Evolutionary conservation across 2,888 invertebrate genomes (phyloP).

Genomic region (Amphipyra berbera): DNA sequence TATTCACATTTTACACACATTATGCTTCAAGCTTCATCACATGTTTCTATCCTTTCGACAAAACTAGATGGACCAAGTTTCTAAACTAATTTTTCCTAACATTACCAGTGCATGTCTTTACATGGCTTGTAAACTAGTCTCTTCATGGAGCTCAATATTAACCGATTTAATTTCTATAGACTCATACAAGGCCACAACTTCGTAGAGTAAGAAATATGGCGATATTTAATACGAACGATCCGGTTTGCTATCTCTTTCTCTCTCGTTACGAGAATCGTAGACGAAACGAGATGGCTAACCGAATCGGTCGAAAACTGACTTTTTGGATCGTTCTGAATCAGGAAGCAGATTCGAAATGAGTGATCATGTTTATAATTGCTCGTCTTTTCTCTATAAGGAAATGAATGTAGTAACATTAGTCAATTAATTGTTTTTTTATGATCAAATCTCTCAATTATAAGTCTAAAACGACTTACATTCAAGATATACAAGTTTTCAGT

Average conservation of each 20-base stretch:
- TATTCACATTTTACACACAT: conserved; percentile 47
- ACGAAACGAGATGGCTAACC: too few relatives aligned
- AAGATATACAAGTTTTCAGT: not conserved
- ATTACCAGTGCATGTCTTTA: conserved; percentile 30
- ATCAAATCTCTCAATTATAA: conserved; percentile 4
- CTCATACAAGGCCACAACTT: conserved; percentile 52
- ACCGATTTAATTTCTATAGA: conserved; percentile 33
- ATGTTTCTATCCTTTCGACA: conserved; percentile 11
- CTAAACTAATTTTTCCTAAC: conserved; percentile 27
- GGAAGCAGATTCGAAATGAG: too few relatives aligned
- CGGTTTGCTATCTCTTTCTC: too few relatives aligned
- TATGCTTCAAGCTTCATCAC: conserved; percentile 47
- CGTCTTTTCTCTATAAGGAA: too few relatives aligned
- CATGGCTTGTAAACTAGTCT: conserved; percentile 24
- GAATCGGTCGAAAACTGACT: too few relatives aligned
- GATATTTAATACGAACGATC: conserved; percentile 19
- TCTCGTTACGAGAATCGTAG: too few relatives aligned
- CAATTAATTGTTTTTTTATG: not conserved
- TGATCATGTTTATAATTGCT: too few relatives aligned
- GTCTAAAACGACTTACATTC: conserved; percentile 43
- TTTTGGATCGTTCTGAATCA: too few relatives aligned
- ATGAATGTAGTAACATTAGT: too few relatives aligned
- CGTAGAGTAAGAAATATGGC: conserved; percentile 18
- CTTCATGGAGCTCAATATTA: conserved; percentile 33
- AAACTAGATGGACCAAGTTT: conserved; percentile 30